Conservation (phyloP, 2,113 vertebrate species). For the Upupa epops region DNA sequence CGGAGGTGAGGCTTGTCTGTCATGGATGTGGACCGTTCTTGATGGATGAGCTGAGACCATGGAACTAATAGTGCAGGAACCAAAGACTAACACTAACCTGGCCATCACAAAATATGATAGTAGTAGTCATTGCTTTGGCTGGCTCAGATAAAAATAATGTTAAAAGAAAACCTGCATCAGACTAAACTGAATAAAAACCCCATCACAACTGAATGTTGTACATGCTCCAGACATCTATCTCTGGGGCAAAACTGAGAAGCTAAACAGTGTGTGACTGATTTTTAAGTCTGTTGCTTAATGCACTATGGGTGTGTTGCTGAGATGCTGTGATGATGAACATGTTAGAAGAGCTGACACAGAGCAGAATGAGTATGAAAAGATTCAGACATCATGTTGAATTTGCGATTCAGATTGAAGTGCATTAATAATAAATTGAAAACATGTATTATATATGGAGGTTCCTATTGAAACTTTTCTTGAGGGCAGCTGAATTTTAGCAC, state of each 20-base stretch:
- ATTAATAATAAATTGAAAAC: conserved; percentile 61
- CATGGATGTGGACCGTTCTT: not conserved
- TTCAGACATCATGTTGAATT: conserved; percentile 55
- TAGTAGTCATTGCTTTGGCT: not conserved
- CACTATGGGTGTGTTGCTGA: not conserved
- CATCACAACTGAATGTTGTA: not conserved
- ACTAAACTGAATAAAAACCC: not conserved
- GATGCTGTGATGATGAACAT: not conserved
- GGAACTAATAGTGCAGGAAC: not conserved
- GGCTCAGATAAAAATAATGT: not conserved
- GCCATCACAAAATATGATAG: not conserved
- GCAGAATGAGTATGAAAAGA: conserved; percentile 5
- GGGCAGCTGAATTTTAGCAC: conserved; percentile 43
- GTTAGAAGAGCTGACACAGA: conserved; percentile 22
- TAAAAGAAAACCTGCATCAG: not conserved
- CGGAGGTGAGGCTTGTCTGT: not conserved
- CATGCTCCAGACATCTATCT: not conserved
- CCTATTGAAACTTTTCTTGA: conserved; percentile 41
- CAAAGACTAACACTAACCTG: not conserved
- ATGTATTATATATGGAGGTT: conserved; percentile 62
- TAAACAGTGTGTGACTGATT: not conserved
- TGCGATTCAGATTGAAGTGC: conserved; percentile 38
- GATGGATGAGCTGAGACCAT: not conserved
- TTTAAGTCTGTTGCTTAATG: not conserved
- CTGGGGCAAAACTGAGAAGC: conserved; percentile 1